Base-by-base conservation (phyloP, 2,888 invertebrate species). In the Thalpophila matura region DNA sequence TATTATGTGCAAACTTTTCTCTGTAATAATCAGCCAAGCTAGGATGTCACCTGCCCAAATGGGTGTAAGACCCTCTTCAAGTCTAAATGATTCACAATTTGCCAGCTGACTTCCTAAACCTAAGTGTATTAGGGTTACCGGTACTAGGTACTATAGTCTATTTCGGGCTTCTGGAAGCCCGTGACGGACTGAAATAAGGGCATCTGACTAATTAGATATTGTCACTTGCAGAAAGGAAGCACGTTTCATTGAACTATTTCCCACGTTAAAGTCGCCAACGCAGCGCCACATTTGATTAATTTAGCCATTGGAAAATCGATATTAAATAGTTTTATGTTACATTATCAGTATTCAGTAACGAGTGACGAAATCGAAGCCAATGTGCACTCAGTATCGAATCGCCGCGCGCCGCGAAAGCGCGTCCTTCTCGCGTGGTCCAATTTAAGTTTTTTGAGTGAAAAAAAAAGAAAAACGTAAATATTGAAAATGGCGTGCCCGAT, bases 401-500 rank as follows among this genome's bases (percentile, higher is more conserved):
- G 82, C 66, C 79, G 75, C 83, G 84, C 85, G 83, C 24, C 69
- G 83, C 71, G 86, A 83, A 72, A 78, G 87, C 84, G 85, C 80
- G 88, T 80, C 72, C 20, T 22, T 54, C 43, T 43, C 64, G 65
- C 68, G 80, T 76, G 80, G 62, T 68, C 73, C 26, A 46, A 51
- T 47, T 64, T 58, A 66, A 59, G 53, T 29, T 38, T 37, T 31
- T 43, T 43, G 27, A 43, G 54, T 38, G 10, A 26, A 63, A 61
- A 35, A 60, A 33, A 43, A 53, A 16, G 20, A 47, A 33, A 14
- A 18, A 14, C 7, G 16, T 18, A 26, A 24, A 38, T 58, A 57
- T 66, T 22, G 2, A 88, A 81, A 79, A 94, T 94, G 94, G 93
- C 91, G 47, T 94, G 94, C 74, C 94, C 94, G 38, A 93, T 94